Evolutionary conservation across 2,113 vertebrate genomes (phyloP), one percentile per base, ranked within the genome.

Genomic region (Oplegnathus fasciatus): DNA sequence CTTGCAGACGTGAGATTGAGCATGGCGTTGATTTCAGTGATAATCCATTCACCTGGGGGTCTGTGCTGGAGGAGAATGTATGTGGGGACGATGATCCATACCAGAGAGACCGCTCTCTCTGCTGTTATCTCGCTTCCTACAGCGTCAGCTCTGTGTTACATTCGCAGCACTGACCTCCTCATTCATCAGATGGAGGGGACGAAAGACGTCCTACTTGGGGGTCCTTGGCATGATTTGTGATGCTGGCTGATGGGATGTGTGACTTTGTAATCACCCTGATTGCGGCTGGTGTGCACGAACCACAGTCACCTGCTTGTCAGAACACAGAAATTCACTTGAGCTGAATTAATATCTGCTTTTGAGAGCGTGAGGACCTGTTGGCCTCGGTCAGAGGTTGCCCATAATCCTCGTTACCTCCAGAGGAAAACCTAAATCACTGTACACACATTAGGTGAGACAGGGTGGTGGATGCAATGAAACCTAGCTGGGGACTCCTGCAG

Each of bases 31-130:
- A 83, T 79, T 76, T 69, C 67, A 68, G 18, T 65, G 52, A 66
- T 82, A 69, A 86, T 79, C 60, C 52, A 42, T 40, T 71, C 57
- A 81, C 64, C 65, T 10, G 40, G 65, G 32, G 46, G 72, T 52
- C 37, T 14, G 28, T 17, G 66, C 9, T 46, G 14, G 42, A 66
- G 40, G 50, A 55, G 52, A 50, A 60, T 66, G 52, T 28, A 71
- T 28, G 82, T 57, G 40, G 26, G 66, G 48, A 28, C 44, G 60
- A 85, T 84, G 68, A 82, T 55, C 87, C 82, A 87, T 46, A 75
- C 60, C 69, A 65, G 28, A 75, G 24, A 58, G 70, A 26, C 57
- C 80, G 0, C 83, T 61, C 57, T 18, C 52, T 60, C 65, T 62
- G 64, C 46, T 65, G 15, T 62, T 60, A 68, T 61, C 76, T 24